Evolutionary conservation across 1,140 invertebrate species (phyloP).

Genomic region (Trinorchestia longiramus): DNA sequence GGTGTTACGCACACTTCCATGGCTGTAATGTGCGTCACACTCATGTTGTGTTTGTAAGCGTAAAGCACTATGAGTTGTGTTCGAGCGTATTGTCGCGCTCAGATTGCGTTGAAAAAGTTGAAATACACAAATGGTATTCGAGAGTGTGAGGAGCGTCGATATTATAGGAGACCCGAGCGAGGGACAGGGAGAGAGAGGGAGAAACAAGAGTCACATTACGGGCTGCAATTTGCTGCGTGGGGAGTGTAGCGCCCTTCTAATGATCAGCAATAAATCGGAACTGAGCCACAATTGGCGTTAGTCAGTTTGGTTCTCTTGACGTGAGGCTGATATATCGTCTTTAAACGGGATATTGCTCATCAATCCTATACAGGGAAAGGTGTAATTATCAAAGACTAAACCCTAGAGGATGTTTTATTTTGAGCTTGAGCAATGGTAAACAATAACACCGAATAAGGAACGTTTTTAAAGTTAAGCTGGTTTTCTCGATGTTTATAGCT

Average conservation of each 20-base stretch:
- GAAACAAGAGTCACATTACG: background rate
- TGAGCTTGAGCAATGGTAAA: background rate
- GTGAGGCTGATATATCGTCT: background rate
- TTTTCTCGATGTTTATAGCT: background rate
- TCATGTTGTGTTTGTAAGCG: background rate
- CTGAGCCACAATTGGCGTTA: background rate
- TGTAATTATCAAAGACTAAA: background rate
- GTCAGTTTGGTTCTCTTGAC: background rate
- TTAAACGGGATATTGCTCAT: background rate
- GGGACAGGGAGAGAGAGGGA: background rate
- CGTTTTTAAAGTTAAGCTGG: background rate
- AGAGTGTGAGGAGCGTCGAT: background rate
- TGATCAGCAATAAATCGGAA: constrained; percentile 8
- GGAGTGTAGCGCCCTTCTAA: background rate
- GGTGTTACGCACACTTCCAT: background rate
- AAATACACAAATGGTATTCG: background rate
- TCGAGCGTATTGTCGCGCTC: background rate
- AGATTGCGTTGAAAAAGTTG: background rate
- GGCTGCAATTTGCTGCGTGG: background rate
- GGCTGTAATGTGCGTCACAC: background rate
- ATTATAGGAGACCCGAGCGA: background rate
- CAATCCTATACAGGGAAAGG: background rate
- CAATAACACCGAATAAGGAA: background rate
- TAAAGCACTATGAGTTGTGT: background rate
- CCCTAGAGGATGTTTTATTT: background rate